Conservation (phyloP, 2,113 vertebrate genomes). For the Emberiza fucata region DNA sequence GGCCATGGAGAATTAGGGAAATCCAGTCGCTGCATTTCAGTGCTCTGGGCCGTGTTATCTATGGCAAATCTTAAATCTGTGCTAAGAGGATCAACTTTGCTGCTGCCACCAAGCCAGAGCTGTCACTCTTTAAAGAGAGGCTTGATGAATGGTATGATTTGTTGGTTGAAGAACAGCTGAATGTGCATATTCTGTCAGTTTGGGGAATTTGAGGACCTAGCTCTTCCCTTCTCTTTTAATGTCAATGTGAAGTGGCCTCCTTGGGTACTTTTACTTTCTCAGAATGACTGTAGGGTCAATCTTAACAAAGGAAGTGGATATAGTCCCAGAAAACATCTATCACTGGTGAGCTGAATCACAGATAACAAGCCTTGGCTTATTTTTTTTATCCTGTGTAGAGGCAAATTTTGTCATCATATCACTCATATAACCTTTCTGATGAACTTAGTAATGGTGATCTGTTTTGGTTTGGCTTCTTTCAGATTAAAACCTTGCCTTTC, state of each 20-base stretch:
- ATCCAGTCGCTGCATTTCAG: neutral
- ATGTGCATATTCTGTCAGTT: neutral
- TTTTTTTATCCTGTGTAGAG: neutral
- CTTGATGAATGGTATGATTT: neutral
- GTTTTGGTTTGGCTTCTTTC: constrained; percentile 51
- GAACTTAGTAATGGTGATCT: constrained; percentile 45
- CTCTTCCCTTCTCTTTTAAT: neutral
- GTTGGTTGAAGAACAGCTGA: neutral
- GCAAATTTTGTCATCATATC: constrained; percentile 27
- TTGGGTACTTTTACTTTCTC: neutral
- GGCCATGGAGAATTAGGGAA: neutral
- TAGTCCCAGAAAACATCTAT: neutral
- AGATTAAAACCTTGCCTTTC: constrained; percentile 46
- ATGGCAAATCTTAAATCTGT: neutral
- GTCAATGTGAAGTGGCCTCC: neutral
- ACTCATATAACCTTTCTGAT: constrained; percentile 43
- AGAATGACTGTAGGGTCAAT: neutral
- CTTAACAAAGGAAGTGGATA: neutral
- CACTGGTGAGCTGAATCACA: neutral
- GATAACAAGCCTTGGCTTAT: neutral
- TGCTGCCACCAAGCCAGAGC: neutral
- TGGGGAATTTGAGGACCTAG: neutral
- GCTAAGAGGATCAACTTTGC: neutral
- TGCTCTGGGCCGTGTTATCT: neutral
- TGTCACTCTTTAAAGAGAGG: neutral